phyloP scores from a whole-genome alignment of 1,140 invertebrate genomes.

The Amyelois transitella region DNA sequence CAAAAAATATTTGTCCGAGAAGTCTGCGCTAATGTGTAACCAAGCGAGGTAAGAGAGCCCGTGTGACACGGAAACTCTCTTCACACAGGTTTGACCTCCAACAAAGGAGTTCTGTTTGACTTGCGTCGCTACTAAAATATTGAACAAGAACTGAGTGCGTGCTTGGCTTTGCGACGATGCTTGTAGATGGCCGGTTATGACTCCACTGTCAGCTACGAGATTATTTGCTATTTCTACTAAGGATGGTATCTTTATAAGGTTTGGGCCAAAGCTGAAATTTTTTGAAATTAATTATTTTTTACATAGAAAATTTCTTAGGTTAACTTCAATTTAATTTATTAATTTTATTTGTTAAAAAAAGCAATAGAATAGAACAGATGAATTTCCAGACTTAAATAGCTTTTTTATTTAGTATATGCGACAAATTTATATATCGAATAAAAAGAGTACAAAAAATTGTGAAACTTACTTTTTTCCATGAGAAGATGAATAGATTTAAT shows the following conservation, averaged over 20 bases:
- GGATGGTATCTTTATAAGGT: not conserved
- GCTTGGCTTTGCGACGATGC: slow-evolving; percentile 40
- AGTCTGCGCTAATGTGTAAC: slow-evolving; percentile 64
- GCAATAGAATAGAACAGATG: no score
- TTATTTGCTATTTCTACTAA: not conserved
- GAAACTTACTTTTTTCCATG: no score
- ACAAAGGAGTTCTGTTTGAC: slow-evolving; percentile 67
- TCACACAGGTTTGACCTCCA: slow-evolving; percentile 67
- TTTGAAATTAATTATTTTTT: no score
- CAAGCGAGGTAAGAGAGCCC: slow-evolving; percentile 36
- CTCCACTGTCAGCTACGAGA: slow-evolving; percentile 29
- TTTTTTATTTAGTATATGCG: no score
- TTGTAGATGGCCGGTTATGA: slow-evolving; percentile 17
- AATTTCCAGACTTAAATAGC: no score
- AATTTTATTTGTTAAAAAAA: no score
- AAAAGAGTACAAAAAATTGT: no score
- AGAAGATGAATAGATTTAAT: no score
- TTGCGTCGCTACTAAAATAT: slow-evolving; percentile 72
- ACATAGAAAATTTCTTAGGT: no score
- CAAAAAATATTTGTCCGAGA: slow-evolving; percentile 64
- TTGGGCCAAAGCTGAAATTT: no score
- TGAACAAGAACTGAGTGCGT: slow-evolving; percentile 59
- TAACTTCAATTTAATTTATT: no score
- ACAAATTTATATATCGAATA: no score
- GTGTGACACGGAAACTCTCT: slow-evolving; percentile 69